phyloP scores from a whole-genome alignment of 2,888 invertebrate species.

The Ctenicera cuprea region DNA sequence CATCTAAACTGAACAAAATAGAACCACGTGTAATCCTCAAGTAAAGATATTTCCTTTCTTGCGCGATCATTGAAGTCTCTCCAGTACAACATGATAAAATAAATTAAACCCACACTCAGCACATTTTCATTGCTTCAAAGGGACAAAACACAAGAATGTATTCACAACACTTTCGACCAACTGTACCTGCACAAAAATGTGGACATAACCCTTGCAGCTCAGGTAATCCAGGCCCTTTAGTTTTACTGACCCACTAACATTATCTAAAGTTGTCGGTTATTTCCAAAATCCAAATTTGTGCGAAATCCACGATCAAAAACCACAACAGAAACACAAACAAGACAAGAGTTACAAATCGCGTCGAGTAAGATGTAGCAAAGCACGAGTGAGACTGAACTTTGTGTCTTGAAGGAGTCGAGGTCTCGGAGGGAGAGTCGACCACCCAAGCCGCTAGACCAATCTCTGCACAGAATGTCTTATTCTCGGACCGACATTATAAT shows the following conservation, averaged over 20 bases:
- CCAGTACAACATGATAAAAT: conserved; percentile 13
- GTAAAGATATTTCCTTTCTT: background rate
- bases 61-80: conserved; percentile 25
- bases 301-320: conserved; percentile 1
- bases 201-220: background rate
- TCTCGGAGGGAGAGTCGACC: conserved; percentile 65
- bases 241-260: background rate
- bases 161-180: conserved; percentile 20
- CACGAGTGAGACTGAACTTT: conserved; percentile 67
- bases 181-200: conserved; percentile 17
- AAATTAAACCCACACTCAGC: conserved; percentile 13
- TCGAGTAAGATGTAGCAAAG: conserved; percentile 64
- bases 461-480: conserved; percentile 73
- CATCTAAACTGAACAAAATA: conserved; percentile 21
- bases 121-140: conserved; percentile 8
- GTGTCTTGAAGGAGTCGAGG: conserved; percentile 56
- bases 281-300: background rate
- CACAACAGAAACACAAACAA: conserved; percentile 38
- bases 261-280: background rate
- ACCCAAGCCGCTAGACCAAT: conserved; percentile 73
- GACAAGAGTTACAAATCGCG: conserved; percentile 62
- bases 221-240: background rate
- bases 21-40: conserved; percentile 23
- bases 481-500: conserved; percentile 71
- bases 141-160: conserved; percentile 3